Conservation (phyloP, 2,888 invertebrate species). For the Ganaspis brasiliensis region DNA sequence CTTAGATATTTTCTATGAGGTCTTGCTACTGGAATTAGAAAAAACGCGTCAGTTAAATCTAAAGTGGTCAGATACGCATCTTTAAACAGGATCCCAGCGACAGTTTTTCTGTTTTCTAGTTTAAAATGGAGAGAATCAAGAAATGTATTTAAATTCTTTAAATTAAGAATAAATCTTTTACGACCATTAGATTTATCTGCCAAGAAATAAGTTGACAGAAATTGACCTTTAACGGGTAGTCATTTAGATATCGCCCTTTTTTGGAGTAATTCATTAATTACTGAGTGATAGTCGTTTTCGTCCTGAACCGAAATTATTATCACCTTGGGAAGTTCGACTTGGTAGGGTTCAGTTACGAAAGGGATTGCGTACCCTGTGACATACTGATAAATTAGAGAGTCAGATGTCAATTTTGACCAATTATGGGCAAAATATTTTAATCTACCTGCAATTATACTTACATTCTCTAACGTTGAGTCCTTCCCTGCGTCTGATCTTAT, state of each 20-base stretch:
- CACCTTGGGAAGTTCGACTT: slow-evolving; percentile 3
- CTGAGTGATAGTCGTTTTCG: neutral
- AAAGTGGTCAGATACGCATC: too few relatives aligned
- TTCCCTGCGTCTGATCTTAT: neutral
- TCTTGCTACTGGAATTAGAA: too few relatives aligned
- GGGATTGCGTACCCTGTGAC: slow-evolving; percentile 28
- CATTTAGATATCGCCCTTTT: slow-evolving; percentile 39
- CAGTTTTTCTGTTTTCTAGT: slow-evolving; percentile 52
- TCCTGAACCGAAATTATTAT: neutral
- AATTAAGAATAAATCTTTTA: too few relatives aligned
- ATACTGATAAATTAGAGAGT: slow-evolving; percentile 11
- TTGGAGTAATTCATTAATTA: slow-evolving; percentile 7
- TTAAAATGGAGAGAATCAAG: slow-evolving; percentile 51
- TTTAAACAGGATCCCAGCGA: slow-evolving; percentile 35
- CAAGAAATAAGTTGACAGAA: slow-evolving; percentile 8
- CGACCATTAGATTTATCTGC: too few relatives aligned
- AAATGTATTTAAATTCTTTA: slow-evolving; percentile 48
- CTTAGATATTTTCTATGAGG: too few relatives aligned
- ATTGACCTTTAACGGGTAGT: neutral
- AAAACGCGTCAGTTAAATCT: too few relatives aligned
- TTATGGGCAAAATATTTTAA: neutral
- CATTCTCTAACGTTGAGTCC: neutral
- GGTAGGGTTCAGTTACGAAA: neutral
- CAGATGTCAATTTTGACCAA: slow-evolving; percentile 32
- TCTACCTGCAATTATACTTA: slow-evolving; percentile 40